A percentile compares a stretch with the other conserved stretches of the same genome.
Evolutionary conservation across 2,888 invertebrate genomes (phyloP).

Genomic region (Sphecodes monilicornis): DNA sequence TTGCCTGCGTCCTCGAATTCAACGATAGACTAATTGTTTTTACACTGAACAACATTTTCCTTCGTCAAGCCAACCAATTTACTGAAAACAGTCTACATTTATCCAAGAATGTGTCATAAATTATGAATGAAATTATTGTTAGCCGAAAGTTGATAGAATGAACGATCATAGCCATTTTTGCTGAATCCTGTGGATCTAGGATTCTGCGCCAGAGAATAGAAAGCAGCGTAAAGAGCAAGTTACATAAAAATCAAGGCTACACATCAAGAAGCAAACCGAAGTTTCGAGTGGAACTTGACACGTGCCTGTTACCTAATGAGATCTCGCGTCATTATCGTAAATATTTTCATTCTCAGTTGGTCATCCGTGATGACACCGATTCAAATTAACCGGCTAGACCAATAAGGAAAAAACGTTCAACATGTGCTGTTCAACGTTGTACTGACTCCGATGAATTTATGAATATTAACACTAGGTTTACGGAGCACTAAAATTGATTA

Average conservation of each 20-base stretch:
- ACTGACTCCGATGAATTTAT: not conserved
- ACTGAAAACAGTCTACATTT: too few relatives aligned
- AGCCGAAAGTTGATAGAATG: not conserved
- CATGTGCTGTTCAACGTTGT: not conserved
- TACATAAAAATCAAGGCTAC: slow-evolving; percentile 47
- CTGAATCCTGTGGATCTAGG: not conserved
- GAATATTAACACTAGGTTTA: slow-evolving; percentile 3
- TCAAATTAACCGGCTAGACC: slow-evolving; percentile 25
- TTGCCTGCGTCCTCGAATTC: not conserved
- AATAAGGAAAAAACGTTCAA: not conserved
- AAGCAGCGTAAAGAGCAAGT: slow-evolving; percentile 20
- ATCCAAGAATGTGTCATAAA: too few relatives aligned
- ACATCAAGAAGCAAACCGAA: slow-evolving; percentile 31
- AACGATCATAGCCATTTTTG: too few relatives aligned
- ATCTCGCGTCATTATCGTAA: slow-evolving; percentile 54
- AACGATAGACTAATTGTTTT: too few relatives aligned
- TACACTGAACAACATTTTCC: too few relatives aligned
- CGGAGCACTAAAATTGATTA: too few relatives aligned
- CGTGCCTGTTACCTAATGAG: slow-evolving; percentile 50
- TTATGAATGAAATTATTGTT: not conserved
- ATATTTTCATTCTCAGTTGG: slow-evolving; percentile 43
- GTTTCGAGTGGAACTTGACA: slow-evolving; percentile 19
- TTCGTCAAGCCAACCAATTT: too few relatives aligned
- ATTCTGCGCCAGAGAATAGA: slow-evolving; percentile 2
- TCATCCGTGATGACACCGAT: slow-evolving; percentile 41